Base-by-base conservation (phyloP, 2,113 vertebrate species). In the Hirundichthys speculiger region DNA sequence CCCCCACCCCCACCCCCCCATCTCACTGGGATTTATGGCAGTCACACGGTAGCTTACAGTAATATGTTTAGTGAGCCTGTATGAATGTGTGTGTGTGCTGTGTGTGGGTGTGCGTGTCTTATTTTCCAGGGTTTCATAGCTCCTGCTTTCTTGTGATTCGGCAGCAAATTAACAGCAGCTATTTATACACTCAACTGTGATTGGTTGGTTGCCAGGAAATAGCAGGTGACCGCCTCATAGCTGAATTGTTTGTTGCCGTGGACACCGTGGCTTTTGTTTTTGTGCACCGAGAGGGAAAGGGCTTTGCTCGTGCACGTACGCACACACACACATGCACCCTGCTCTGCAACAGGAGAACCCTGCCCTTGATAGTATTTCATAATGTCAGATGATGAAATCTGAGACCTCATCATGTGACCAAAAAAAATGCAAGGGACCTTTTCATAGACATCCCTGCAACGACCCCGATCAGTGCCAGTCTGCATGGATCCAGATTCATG, bases 361-460 rank as follows among this genome's bases (percentile, higher is more conserved):
- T 86, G 85, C 73, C 87, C 83, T 88, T 88, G 49, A 78, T 56
- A 61, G 54, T 57, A 70, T 75, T 68, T 73, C 66, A 73, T 47
- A 22, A 14, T 48, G 63, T 86, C 82, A 77, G 75, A 79, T 86
- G 86, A 85, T 79, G 53, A 80, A 64, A 86, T 73, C 53, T 74
- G 64, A 83, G 77, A 85, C 61, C 59, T 48, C 65, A 67, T 83
- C 79, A 80, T 59, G 47, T 78, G 82, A 80, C 63, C 46, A 68
- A 76, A 86, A 68, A 76, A 86, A 64, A 71, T 80, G 48, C 49
- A 4, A 30, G 30, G 76, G 83, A 80, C 78, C 84, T 84, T 83
- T 77, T 84, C 38, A 58, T 50, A 46, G 39, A 46, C 69, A 61
- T 40, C 45, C n/a, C 18, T 49, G 42, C 30, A 41, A 51, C 67